These are phyloP conservation scores for Bos indicus DNA, from an alignment of 2,113 vertebrate genomes.

Conservation along the genomic window DNA sequence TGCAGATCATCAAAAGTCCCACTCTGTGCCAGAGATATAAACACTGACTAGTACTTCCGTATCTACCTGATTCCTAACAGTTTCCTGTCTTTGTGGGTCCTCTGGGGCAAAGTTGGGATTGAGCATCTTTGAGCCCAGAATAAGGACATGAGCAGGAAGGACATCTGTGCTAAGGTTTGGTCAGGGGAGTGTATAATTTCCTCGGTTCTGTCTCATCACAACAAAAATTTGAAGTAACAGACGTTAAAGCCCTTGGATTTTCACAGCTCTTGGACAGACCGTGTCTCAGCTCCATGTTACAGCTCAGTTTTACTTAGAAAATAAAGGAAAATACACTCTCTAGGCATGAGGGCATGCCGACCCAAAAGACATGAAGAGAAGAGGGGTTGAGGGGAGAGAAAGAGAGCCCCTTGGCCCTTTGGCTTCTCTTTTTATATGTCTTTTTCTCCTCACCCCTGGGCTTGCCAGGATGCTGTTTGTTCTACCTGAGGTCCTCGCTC, in stretches of 20 bases:
- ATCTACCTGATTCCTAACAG: background rate
- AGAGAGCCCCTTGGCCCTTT: background rate
- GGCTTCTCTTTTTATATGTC: background rate
- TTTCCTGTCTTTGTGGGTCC: background rate
- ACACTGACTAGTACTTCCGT: background rate
- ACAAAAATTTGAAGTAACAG: background rate
- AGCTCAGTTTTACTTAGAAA: background rate
- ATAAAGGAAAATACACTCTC: background rate
- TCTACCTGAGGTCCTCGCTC: background rate
- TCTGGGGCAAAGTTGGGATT: background rate
- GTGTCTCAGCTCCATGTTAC: background rate
- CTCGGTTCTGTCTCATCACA: background rate
- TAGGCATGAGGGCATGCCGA: accelerated
- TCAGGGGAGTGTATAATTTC: background rate
- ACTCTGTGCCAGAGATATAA: background rate
- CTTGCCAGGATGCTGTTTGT: background rate
- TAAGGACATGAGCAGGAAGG: background rate
- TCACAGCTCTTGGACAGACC: background rate
- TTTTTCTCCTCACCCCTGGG: background rate
- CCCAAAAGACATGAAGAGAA: background rate
- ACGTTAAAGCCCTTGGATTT: background rate
- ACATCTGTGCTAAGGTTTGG: background rate
- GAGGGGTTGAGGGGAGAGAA: background rate
- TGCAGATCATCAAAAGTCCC: background rate
- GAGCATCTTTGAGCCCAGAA: background rate